A percentile compares a stretch with the other conserved stretches of the same genome.
These are phyloP conservation scores for Lateolabrax maculatus DNA, from an alignment of 2,797 vertebrate species.

Conservation along the genomic window DNA sequence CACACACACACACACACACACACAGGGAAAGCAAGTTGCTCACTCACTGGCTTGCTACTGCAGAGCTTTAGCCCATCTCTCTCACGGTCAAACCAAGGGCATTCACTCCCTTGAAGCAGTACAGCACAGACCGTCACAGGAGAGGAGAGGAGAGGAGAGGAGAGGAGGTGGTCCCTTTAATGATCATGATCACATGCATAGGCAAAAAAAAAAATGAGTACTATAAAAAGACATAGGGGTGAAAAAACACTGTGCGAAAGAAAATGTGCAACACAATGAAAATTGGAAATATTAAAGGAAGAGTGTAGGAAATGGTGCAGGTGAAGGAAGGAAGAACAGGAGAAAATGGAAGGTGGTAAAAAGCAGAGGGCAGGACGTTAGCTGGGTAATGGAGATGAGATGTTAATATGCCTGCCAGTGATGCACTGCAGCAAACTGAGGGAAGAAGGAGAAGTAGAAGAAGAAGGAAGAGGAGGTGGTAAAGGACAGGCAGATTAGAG, in stretches of 20 bases:
- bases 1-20: constrained; percentile 19
- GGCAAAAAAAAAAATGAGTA: constrained; percentile 10
- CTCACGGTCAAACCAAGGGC: constrained; percentile 84
- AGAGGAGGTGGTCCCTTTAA: constrained; percentile 33
- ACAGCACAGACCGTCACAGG: constrained; percentile 58
- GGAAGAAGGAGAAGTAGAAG: constrained; percentile 55
- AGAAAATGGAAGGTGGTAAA: constrained; percentile 34
- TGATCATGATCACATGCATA: constrained; percentile 46
- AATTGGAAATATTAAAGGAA: constrained; percentile 20
- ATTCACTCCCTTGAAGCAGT: constrained; percentile 65
- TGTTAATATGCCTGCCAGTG: constrained; percentile 80
- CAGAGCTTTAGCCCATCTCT: constrained; percentile 70
- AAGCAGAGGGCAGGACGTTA: constrained; percentile 50
- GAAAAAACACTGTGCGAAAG: background rate
- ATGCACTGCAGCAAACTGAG: constrained; percentile 82
- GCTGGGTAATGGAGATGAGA: constrained; percentile 78
- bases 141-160: constrained; percentile 28
- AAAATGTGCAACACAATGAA: constrained; percentile 20
- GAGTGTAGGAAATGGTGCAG: background rate
- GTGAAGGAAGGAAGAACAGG: constrained; percentile 28
- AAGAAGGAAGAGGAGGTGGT: constrained; percentile 44
- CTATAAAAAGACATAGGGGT: constrained; percentile 13
- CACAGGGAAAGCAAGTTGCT: constrained; percentile 52
- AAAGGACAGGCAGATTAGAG: constrained; percentile 42
- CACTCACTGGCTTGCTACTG: constrained; percentile 69